Conservation (phyloP, 2,797 vertebrate genomes). For the Malurus leucopterus region DNA sequence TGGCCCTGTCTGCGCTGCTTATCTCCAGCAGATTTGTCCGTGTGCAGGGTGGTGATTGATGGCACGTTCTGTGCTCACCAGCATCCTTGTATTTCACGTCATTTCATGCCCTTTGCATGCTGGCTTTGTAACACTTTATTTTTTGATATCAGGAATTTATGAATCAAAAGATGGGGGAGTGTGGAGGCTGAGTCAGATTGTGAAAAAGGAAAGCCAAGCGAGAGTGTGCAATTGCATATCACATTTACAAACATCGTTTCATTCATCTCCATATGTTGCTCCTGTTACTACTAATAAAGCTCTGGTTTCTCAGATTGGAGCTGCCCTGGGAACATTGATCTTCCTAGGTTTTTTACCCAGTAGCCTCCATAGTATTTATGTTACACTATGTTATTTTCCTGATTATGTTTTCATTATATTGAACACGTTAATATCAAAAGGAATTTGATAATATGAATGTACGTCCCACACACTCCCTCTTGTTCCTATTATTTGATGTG, state of each 20-base stretch:
- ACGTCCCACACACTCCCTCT: neutral
- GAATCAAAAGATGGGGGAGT: constrained; percentile 50
- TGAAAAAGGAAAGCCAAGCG: neutral
- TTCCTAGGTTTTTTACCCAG: neutral
- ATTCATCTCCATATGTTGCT: constrained; percentile 43
- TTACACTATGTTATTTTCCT: neutral
- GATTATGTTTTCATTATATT: neutral
- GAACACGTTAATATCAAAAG: neutral
- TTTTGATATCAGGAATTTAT: constrained; percentile 17
- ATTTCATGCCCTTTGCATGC: neutral
- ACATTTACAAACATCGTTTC: constrained; percentile 23
- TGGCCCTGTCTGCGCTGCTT: neutral
- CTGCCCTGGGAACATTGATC: neutral
- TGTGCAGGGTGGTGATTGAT: neutral
- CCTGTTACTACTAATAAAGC: constrained; percentile 28
- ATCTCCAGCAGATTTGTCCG: neutral
- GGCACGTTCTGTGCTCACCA: neutral
- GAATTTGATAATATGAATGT: neutral
- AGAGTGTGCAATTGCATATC: neutral
- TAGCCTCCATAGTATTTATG: neutral
- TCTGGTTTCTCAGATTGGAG: neutral
- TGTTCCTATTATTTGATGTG: neutral
- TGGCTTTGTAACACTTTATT: neutral
- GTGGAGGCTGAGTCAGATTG: constrained; percentile 39
- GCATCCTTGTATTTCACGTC: neutral